Evolutionary conservation across 1,140 invertebrate genomes (phyloP), one percentile per base, ranked within the genome.

Genomic region (Trichoplusia ni): DNA sequence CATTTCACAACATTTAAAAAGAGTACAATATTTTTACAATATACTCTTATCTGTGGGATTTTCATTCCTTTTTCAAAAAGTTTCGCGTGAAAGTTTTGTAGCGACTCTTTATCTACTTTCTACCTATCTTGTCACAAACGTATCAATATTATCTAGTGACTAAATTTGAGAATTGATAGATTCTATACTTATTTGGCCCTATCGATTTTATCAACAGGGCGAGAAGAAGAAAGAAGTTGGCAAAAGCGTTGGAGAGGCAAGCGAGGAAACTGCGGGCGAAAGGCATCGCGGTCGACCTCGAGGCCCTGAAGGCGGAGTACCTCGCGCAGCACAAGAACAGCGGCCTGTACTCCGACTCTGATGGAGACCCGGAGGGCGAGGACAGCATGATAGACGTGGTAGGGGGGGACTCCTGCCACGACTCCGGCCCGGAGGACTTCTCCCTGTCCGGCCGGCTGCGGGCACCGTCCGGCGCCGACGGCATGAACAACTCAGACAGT

Each of bases 171-270:
- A 25, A 6, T 9, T 73, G 81, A 81, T 60, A 84, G 84, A 76
- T 89, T 86, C 84, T 89, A 89, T 86, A 84, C 86, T 89, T 83
- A 88, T 89, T 82, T 75, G 77, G 84, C 85, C 84, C 85, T 87
- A 77, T 74, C 75, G 64, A 62, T 80, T 84, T 83, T 73, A 73
- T 79, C 77, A 81, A 79, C 87, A 93, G 95, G 64, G 96, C 98
- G 70, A 94, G 96, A 81, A 93, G 96, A 86, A 95, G 96, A 89
- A 97, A 97, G 92, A 97, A 99, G 90, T 91, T 98, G 76, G 93
- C 96, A 77, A 99, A 99, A 90, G 96, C 97, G 69, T 93, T 98
- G 67, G 97, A 98, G 83, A 92, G 97, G 53, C 97, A 98, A 88
- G 97, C 97, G 70, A 92, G 96, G 71, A 98, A 98, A 86, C 92